phyloP scores from a whole-genome alignment of 2,888 invertebrate genomes.

The Hypercompe scribonia region DNA sequence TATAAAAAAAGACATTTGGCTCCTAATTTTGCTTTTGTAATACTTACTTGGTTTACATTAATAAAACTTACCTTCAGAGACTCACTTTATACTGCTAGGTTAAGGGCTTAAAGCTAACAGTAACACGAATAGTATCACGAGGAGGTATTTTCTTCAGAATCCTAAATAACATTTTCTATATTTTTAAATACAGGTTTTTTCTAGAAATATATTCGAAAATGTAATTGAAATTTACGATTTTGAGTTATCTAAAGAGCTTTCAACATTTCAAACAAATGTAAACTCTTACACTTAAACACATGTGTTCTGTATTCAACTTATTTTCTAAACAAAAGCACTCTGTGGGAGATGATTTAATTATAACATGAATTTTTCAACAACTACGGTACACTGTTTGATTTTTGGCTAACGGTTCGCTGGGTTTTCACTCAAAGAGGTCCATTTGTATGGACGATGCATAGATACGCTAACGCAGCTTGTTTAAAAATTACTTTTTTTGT shows the following conservation, averaged over 20 bases:
- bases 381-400: background rate
- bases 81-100: no score
- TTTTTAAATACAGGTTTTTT: no score
- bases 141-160: no score
- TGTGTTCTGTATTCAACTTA: background rate
- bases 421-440: background rate
- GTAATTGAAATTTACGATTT: no score
- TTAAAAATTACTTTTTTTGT: background rate
- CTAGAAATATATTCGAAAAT: no score
- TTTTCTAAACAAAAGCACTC: background rate
- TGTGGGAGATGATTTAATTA: background rate
- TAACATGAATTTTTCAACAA: slow-evolving; percentile 6
- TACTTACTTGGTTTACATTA: no score
- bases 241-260: no score
- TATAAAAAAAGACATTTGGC: background rate
- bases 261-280: background rate
- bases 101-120: no score
- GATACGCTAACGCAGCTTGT: background rate
- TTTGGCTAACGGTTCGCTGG: background rate
- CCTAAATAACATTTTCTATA: no score
- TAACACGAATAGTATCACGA: no score
- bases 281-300: background rate
- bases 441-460: background rate
- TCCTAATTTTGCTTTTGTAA: background rate
- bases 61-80: no score